Base-by-base conservation (phyloP, 2,797 vertebrate species). In the Pangasius djambal region DNA sequence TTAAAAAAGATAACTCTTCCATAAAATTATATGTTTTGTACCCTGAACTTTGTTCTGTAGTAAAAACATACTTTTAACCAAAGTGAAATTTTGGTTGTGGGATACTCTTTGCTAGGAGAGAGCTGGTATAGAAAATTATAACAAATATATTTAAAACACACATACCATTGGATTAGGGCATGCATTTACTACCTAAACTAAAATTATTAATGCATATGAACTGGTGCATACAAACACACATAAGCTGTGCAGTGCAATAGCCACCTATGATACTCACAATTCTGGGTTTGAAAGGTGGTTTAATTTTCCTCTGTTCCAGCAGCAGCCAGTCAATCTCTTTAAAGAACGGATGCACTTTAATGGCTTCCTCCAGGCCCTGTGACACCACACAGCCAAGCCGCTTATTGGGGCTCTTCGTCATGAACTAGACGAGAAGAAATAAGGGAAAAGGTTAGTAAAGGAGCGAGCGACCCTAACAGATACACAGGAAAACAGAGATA, bases 381-480 rank as follows among this genome's bases (percentile, higher is more conserved):
- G 97, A 94, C 0, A 93, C 94, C 94, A 99, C 97, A 1, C 98
- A 99, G 93, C 98, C 98, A 92, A 99, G 96, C 28, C 98, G 96
- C 93, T 98, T 99, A 94, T 95, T 97, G 0, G 98, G 98, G 92
- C 97, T 99, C 95, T 99, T 99, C 4, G 97, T 99, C 98, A 99
- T 99, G 93, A 99, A 99, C 98, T 99, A 89, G 63, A 88, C 6
- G 83, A 72, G 67, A 86, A 88, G 86, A 89, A n/a, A 83, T 78
- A 55, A 4, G 52, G 89, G 20, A 85, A n/a, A 93, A 81, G 20
- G 1, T 5, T 31, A 59, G 7, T 52, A 57, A 69, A 57, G 57
- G n/a, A 44, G 55, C 3, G 10, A 75, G 10, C 28, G 34, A 44
- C 8, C 10, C 8, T 12, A 67, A 20, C 83, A 69, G 7, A 59